phyloP scores from a whole-genome alignment of 2,113 vertebrate genomes.

The Vimba vimba region DNA sequence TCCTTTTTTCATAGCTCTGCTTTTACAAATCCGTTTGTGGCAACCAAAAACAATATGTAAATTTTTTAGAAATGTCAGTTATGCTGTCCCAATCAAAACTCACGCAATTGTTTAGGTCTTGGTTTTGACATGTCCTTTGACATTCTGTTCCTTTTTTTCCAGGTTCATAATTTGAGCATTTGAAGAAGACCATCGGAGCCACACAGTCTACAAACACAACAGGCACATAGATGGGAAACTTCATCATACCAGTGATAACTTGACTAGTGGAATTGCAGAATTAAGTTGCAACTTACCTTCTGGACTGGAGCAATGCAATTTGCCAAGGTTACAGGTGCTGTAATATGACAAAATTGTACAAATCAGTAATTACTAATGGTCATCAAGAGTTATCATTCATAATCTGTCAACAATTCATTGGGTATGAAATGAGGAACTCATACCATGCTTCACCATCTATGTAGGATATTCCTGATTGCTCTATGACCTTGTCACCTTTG shows the following conservation, averaged over 20 bases:
- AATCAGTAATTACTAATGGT: neutral
- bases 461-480: constrained; percentile 60
- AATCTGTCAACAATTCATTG: neutral
- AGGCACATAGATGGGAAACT: neutral
- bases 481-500: constrained; percentile 64
- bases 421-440: constrained; percentile 33
- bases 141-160: too few species aligned
- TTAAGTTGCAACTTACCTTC: constrained; percentile 65
- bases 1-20: neutral
- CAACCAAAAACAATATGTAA: neutral
- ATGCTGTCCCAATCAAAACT: neutral
- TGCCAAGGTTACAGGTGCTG: constrained; percentile 81
- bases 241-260: neutral
- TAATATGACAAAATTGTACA: constrained; percentile 46
- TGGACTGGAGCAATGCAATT: constrained; percentile 75
- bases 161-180: constrained; percentile 75
- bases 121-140: too few species aligned
- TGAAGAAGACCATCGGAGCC: constrained; percentile 82
- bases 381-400: neutral
- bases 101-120: too few species aligned
- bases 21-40: neutral
- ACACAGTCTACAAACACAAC: constrained; percentile 76
- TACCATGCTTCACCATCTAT: constrained; percentile 81
- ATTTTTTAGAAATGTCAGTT: too few species aligned
- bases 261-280: neutral